These are phyloP conservation scores for Nannobrachium achirus DNA, from an alignment of 2,113 vertebrate species.

Conservation along the genomic window DNA sequence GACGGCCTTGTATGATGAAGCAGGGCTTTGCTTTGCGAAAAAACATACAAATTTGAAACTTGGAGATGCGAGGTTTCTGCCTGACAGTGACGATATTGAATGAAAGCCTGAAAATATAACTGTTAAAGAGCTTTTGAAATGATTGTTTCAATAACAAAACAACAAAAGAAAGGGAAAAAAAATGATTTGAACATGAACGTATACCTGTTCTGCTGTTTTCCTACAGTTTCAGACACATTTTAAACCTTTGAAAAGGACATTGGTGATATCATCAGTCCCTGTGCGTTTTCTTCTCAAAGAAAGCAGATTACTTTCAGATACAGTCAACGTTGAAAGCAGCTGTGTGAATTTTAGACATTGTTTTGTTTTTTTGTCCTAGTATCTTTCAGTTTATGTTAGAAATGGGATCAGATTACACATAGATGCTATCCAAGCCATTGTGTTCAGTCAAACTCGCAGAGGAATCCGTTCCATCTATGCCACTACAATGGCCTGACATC, in stretches of 20 bases:
- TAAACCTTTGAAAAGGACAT: not conserved
- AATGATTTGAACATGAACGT: too few species aligned
- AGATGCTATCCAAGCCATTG: constrained; percentile 26
- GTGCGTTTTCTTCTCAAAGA: not conserved
- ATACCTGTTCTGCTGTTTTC: too few species aligned
- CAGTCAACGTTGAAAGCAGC: too few species aligned
- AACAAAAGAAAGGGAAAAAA: not conserved
- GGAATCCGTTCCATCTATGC: constrained; percentile 31
- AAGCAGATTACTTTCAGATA: constrained; percentile 18
- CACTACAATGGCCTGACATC: constrained; percentile 9
- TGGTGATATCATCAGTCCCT: too few species aligned
- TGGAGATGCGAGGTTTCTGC: too few species aligned
- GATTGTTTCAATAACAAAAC: not conserved
- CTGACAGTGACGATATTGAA: too few species aligned
- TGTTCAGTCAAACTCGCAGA: constrained; percentile 25
- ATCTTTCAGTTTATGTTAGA: constrained; percentile 4
- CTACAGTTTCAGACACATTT: not conserved
- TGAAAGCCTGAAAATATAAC: not conserved
- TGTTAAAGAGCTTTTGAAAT: not conserved
- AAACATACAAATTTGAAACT: too few species aligned
- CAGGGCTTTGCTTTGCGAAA: too few species aligned
- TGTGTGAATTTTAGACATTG: constrained; percentile 6
- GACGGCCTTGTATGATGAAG: too few species aligned
- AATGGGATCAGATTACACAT: constrained; percentile 34
- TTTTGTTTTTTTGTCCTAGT: constrained; percentile 18